These are phyloP conservation scores for Siniperca scherzeri DNA, from an alignment of 2,797 vertebrate genomes.

Conservation along the genomic window DNA sequence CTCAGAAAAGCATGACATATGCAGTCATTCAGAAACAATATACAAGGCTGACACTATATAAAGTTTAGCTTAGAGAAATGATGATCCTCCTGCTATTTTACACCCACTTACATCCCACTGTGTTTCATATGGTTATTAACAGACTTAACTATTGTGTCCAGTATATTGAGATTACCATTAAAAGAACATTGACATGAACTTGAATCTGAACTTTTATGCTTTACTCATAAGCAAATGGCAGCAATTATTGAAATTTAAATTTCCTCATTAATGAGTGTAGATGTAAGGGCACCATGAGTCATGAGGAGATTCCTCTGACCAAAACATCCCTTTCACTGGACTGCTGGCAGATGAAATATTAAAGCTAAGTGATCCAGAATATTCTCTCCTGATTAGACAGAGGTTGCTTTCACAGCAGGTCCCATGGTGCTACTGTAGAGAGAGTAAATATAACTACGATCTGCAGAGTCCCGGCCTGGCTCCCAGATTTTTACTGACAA, in stretches of 20 bases:
- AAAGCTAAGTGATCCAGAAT: conserved; percentile 65
- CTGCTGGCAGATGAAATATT: conserved; percentile 52
- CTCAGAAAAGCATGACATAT: conserved; percentile 49
- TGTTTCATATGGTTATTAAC: conserved; percentile 34
- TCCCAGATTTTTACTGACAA: conserved; percentile 65
- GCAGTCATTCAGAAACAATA: conserved; percentile 45
- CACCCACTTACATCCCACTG: conserved; percentile 36
- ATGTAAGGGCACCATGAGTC: conserved; percentile 54
- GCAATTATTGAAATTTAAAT: conserved; percentile 51
- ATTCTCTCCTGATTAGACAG: conserved; percentile 75
- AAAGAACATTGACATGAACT: conserved; percentile 47
- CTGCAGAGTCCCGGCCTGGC: conserved; percentile 32
- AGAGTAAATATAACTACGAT: conserved; percentile 66
- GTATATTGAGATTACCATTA: conserved; percentile 28
- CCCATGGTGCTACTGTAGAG: conserved; percentile 52
- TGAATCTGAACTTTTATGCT: conserved; percentile 40
- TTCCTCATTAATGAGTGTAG: conserved; percentile 53
- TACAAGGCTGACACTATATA: conserved; percentile 50
- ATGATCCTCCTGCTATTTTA: conserved; percentile 44
- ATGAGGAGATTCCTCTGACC: conserved; percentile 57
- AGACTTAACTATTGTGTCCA: conserved; percentile 7
- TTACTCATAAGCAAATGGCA: conserved; percentile 42
- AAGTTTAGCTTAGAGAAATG: conserved; percentile 26
- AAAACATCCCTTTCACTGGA: conserved; percentile 53
- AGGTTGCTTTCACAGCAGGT: conserved; percentile 73